Evolutionary conservation across 2,888 invertebrate genomes (phyloP).

Genomic region (Drosophila affinis): DNA sequence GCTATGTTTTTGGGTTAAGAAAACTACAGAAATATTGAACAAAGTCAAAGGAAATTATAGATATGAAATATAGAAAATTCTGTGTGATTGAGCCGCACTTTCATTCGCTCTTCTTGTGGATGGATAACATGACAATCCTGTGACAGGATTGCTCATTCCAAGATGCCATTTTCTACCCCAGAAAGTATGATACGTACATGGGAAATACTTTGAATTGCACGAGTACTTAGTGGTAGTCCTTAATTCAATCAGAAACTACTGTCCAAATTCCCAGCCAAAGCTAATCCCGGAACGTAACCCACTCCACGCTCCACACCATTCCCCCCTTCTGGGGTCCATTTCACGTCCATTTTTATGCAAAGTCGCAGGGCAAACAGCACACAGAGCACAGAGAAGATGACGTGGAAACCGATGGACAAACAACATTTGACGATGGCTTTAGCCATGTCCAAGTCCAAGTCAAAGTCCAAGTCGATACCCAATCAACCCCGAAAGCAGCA

Average conservation of each 20-base stretch:
- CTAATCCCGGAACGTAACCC: neutral
- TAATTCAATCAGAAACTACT: neutral
- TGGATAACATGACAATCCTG: neutral
- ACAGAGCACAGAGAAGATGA: constrained; percentile 35
- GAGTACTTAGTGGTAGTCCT: neutral
- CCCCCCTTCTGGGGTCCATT: neutral
- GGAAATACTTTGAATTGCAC: neutral
- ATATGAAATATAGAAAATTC: neutral
- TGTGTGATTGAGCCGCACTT: no score
- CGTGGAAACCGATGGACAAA: constrained; percentile 65
- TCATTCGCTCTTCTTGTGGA: neutral
- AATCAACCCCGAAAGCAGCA: constrained; percentile 49
- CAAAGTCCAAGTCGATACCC: constrained; percentile 10
- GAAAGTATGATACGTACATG: neutral
- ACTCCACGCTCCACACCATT: neutral
- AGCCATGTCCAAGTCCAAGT: no score
- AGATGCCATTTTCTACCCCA: neutral
- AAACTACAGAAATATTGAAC: neutral
- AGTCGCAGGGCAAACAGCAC: constrained; percentile 64
- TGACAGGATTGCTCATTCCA: neutral
- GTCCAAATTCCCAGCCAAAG: neutral
- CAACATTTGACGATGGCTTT: constrained; percentile 37
- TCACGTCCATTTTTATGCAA: constrained; percentile 71
- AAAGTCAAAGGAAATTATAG: neutral
- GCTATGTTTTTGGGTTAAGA: neutral